These are phyloP conservation scores for Dicyrtomina minuta DNA, from an alignment of 2,888 invertebrate genomes.

Conservation along the genomic window DNA sequence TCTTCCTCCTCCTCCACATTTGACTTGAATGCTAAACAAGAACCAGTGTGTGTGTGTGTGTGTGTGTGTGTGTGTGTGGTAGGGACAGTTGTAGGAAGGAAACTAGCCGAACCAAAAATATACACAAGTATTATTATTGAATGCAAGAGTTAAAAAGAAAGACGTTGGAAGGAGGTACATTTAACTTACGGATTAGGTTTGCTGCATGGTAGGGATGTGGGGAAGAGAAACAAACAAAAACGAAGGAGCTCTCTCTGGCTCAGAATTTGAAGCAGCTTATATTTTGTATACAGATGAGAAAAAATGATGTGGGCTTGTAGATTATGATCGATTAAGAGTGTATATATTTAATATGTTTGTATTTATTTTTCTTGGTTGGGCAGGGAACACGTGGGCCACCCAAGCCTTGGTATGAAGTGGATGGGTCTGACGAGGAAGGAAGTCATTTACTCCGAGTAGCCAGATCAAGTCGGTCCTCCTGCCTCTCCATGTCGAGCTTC, in stretches of 20 bases:
- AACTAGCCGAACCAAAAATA: no score
- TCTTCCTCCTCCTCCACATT: no score
- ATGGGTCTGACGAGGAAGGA: slow-evolving; percentile 52
- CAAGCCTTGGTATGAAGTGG: slow-evolving; percentile 52
- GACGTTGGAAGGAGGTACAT: no score
- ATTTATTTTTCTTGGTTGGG: slow-evolving; percentile 9
- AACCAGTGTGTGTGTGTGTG: no score
- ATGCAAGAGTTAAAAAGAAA: no score
- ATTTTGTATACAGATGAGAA: background rate
- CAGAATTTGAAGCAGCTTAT: background rate
- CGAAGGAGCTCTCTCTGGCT: background rate
- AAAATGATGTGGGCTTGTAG: background rate
- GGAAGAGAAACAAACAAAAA: background rate
- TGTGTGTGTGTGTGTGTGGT: no score
- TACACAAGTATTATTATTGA: no score
- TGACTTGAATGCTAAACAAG: no score
- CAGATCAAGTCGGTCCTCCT: slow-evolving; percentile 33
- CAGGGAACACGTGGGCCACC: slow-evolving; percentile 37
- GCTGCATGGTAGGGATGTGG: no score
- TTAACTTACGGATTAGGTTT: no score
- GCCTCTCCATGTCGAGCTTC: slow-evolving; percentile 34
- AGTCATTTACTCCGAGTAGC: slow-evolving; percentile 41
- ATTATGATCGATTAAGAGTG: background rate
- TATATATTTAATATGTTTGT: no score
- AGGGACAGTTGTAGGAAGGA: no score